Conservation (phyloP, 2,888 invertebrate genomes). For the Tachina lurida region DNA sequence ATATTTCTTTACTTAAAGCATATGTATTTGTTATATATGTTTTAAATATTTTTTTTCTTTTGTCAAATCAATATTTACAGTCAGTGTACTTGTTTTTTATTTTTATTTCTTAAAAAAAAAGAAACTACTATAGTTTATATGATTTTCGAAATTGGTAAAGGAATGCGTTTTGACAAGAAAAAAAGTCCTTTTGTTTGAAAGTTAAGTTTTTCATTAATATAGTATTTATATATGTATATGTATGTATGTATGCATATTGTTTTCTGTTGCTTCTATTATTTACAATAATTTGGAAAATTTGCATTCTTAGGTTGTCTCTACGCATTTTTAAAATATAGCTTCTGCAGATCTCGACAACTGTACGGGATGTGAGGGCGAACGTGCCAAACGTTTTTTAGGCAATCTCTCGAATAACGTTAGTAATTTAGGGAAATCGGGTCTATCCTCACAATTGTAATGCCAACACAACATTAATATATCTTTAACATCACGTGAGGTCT, state of each 20-base stretch:
- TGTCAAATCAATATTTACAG: conserved; percentile 65
- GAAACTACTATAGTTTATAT: conserved; percentile 61
- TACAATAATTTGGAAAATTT: conserved; percentile 51
- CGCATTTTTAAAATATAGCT: conserved; percentile 90
- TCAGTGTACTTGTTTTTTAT: conserved; percentile 64
- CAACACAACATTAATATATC: conserved; percentile 98
- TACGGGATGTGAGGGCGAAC: conserved; percentile 99
- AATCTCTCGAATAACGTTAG: conserved; percentile 93
- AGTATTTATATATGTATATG: not conserved
- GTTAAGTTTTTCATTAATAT: conserved; percentile 16
- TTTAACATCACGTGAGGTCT: conserved; percentile 98
- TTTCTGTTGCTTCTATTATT: conserved; percentile 34
- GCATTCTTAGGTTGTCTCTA: conserved; percentile 29
- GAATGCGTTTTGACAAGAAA: conserved; percentile 70
- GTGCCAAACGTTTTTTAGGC: conserved; percentile 96
- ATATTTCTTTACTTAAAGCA: conserved; percentile 65
- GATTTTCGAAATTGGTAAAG: conserved; percentile 67
- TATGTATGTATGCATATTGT: not conserved
- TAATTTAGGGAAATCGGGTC: conserved; percentile 95
- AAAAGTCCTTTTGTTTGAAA: conserved; percentile 57
- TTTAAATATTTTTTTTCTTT: conserved; percentile 48
- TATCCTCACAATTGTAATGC: conserved; percentile 92
- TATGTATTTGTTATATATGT: conserved; percentile 50
- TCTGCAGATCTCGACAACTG: conserved; percentile 98
- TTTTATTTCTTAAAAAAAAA: conserved; percentile 41